Evolutionary conservation across 2,888 invertebrate genomes (phyloP).

Genomic region (Drosophila acutilabella): DNA sequence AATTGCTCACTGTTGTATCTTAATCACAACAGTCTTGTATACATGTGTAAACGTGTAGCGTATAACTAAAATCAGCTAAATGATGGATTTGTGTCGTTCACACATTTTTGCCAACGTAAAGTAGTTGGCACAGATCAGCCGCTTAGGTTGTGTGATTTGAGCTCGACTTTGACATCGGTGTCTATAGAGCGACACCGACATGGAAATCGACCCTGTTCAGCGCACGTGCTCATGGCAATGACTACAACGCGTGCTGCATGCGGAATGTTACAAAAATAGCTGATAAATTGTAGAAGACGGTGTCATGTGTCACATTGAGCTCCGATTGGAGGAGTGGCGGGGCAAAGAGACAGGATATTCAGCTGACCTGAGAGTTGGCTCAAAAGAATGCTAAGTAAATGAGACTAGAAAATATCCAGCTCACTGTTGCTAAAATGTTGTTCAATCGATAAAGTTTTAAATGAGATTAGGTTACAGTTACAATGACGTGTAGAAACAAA

Average conservation of each 20-base stretch:
- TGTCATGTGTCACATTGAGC: constrained; percentile 53
- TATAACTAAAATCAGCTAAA: constrained; percentile 1
- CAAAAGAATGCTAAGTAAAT: too few species aligned
- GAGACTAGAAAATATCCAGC: background rate
- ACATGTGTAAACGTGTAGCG: too few species aligned
- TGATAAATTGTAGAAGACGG: constrained; percentile 63
- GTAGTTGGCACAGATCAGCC: constrained; percentile 24
- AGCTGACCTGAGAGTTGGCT: background rate
- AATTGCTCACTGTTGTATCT: too few species aligned
- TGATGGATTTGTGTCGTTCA: background rate
- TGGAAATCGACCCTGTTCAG: constrained; percentile 14
- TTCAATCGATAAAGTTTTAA: background rate
- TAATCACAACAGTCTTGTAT: too few species aligned
- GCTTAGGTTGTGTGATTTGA: constrained; percentile 31
- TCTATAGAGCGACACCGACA: background rate
- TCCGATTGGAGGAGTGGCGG: background rate
- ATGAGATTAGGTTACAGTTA: background rate
- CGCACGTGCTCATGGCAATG: constrained; percentile 54
- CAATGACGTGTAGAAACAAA: too few species aligned
- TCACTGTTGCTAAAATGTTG: background rate
- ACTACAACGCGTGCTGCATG: constrained; percentile 54
- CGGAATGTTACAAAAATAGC: constrained; percentile 60
- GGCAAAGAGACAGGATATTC: background rate
- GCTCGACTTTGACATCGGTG: constrained; percentile 10
- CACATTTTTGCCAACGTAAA: too few species aligned